phyloP scores from a whole-genome alignment of 2,888 invertebrate species.

The Conomelus anceps region DNA sequence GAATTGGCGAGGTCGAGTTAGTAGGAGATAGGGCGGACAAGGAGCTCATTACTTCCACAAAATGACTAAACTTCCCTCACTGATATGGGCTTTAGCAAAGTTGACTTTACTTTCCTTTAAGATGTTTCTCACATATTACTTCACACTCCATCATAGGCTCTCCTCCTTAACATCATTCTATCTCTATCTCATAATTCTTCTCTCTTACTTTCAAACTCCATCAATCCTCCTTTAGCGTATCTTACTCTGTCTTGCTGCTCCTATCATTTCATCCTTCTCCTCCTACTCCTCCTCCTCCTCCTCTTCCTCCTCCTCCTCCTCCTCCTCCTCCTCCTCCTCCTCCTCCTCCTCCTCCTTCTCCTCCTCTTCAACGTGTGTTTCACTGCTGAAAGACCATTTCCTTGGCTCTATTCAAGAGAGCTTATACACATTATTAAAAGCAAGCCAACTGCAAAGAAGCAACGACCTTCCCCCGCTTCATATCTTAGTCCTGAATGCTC shows the following conservation, averaged over 20 bases:
- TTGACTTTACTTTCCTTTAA: not conserved
- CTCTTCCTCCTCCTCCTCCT: not conserved
- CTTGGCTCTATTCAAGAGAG: not conserved
- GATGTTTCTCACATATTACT: not conserved
- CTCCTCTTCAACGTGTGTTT: no score
- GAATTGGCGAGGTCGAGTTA: not conserved
- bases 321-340: not conserved
- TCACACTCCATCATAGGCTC: not conserved
- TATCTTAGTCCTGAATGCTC: not conserved
- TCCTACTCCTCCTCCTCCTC: not conserved
- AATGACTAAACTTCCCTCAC: not conserved
- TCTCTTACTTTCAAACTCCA: not conserved
- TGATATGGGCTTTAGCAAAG: not conserved
- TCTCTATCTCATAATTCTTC: not conserved
- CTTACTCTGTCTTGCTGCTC: not conserved
- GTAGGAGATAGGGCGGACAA: not conserved
- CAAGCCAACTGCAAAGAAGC: not conserved
- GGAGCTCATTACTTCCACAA: not conserved
- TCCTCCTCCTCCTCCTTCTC: not conserved
- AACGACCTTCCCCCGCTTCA: not conserved
- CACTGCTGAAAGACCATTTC: not conserved
- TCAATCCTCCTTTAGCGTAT: not conserved
- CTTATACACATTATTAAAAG: not conserved
- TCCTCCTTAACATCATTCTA: not conserved
- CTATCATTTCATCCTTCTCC: not conserved